Evolutionary conservation across 2,888 invertebrate species (phyloP), one percentile per base, ranked within the genome.

Genomic region (Phortica magna): DNA sequence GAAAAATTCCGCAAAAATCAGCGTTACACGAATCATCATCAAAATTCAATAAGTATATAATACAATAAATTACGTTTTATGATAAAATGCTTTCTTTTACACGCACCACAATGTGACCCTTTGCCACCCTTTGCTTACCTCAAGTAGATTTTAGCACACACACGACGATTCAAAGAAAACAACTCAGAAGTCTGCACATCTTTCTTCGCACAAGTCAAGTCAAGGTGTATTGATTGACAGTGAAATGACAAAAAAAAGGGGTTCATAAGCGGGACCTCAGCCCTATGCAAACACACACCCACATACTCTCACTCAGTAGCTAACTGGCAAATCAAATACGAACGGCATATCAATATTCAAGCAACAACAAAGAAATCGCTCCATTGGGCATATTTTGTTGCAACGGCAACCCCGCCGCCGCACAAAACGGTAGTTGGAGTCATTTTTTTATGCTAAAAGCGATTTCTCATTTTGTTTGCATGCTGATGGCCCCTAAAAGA

Each of bases 51-150:
- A 22, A 82, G 83, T 87, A 85, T 87, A 86, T 87, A 12, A 59
- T 39, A 59, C 79, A 81, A 87, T 82, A 85, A 85, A 85, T 88
- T 82, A 87, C 85, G 83, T 87, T 88, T 75, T 85, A 74, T 76
- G 87, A 88, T 85, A 85, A 85, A 85, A 83, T 61, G 59, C 31
- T 48, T 65, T 76, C 76, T 42, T 78, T 68, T 81, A 72, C 76
- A 67, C 43, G 42, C 31, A 31, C 67, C 64, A 22, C 17, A 61
- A 22, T 74, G 12, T 59, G 42, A 59, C 17, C 39, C 7, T 0
- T 10, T 14, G 7, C 17, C 48, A 48, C 9, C 59, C 17, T 59
- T 59, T 61, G 10, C 22, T 7, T 7, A 61, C 10, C 19, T 7
- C 17, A 1, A 55, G n/a, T n/a, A 9, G 55, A 61, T 42, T 19